Base-by-base conservation (phyloP, 2,797 vertebrate species). In the Neosilurus mollespiculum region DNA sequence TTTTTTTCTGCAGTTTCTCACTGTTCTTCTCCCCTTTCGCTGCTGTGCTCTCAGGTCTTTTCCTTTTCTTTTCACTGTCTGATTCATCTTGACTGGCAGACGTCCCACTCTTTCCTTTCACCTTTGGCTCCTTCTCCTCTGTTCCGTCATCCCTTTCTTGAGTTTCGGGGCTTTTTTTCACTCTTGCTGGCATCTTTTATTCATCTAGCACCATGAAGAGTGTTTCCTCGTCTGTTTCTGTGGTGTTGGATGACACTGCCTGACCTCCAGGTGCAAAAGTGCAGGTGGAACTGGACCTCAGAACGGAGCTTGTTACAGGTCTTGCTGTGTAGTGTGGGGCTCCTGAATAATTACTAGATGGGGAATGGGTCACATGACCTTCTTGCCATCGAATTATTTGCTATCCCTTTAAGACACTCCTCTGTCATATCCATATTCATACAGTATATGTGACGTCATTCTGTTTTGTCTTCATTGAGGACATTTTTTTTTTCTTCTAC, bases 121-220 rank as follows among this genome's bases (percentile, higher is more conserved):
- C 81, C 78, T 91, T 90, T 89, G 92, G 90, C 87, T 93, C 91
- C 1, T 86, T 91, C 86, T 92, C 93, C 86, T 91, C 92, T 86
- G 91, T 86, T 88, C 93, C 89, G 86, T 93, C 93, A 91, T 93
- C 93, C 37, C 87, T 88, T 82, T 94, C 94, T 93, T 95, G 81
- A 71, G 92, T 94, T 93, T 94, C 93, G 78, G 83, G 81, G 87
- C 91, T 89, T 96, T 95, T 89, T 95, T 96, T 94, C 92, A 95
- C 93, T 94, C 96, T 95, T 84, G 84, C 91, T 70, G 91, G 86
- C 94, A 96, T 98, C 93, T 96, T 94, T 97, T 96, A 98, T 98
- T 97, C 87, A 97, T 96, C 89, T 90, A 91, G 91, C 87, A 86
- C 75, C 91, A 92, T 54, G 87, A 70, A 78, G 78, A 94, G 89